Conservation (phyloP, 2,113 vertebrate genomes). For the Cyanocitta stelleri region DNA sequence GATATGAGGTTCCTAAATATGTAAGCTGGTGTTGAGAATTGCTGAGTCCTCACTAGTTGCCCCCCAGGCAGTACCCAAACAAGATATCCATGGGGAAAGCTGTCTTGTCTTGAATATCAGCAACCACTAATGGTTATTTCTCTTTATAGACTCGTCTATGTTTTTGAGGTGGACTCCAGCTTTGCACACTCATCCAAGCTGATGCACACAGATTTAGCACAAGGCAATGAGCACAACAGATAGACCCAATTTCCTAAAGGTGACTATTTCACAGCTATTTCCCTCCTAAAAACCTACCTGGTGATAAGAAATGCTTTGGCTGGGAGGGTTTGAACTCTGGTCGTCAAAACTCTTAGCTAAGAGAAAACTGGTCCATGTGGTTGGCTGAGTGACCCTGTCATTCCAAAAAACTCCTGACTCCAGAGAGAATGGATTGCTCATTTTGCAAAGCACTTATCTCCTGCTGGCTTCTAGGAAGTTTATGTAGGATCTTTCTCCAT, state of each 20-base stretch:
- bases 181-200: neutral
- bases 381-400: neutral
- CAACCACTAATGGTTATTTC: neutral
- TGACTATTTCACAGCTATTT: neutral
- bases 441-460: neutral
- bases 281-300: neutral
- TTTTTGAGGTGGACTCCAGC: neutral
- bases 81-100: neutral
- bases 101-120: neutral
- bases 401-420: neutral
- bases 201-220: neutral
- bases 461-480: neutral
- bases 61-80: neutral
- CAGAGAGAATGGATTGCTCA: neutral
- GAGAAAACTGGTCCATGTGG: neutral
- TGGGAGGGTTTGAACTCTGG: neutral
- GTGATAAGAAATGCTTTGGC: neutral
- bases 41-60: slow-evolving; percentile 21
- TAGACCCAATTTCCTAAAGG: neutral
- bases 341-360: neutral
- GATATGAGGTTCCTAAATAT: neutral
- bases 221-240: neutral
- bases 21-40: neutral
- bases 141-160: neutral
- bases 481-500: neutral